phyloP scores from a whole-genome alignment of 2,888 invertebrate genomes.

The Eremobia ochroleuca region DNA sequence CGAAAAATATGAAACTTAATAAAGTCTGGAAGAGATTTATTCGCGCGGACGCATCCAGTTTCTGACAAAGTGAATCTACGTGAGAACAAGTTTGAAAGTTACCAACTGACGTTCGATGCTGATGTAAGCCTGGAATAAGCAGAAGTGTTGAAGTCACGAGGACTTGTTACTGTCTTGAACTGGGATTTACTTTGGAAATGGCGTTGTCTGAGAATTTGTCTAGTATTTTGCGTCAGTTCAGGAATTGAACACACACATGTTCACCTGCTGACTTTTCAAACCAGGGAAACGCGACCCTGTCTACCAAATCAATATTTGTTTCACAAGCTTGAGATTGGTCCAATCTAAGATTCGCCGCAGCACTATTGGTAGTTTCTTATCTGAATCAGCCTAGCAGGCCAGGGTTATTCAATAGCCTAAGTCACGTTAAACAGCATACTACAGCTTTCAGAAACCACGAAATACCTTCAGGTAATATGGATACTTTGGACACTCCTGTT shows the following conservation, averaged over 20 bases:
- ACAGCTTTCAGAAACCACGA: too few species aligned
- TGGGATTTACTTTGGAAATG: neutral
- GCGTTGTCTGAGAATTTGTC: neutral
- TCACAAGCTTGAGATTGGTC: neutral
- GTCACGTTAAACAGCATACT: too few species aligned
- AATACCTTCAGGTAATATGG: too few species aligned
- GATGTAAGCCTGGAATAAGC: constrained; percentile 1
- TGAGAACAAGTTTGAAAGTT: constrained; percentile 63
- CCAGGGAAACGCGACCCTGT: neutral
- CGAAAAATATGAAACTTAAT: constrained; percentile 72
- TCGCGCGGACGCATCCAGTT: constrained; percentile 64
- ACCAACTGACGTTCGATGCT: constrained; percentile 39
- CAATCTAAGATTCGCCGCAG: neutral
- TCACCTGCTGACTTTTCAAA: neutral
- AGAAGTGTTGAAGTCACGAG: neutral
- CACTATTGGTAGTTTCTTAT: too few species aligned
- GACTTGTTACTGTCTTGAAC: neutral
- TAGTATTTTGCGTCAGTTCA: neutral
- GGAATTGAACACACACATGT: too few species aligned
- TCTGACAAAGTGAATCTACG: constrained; percentile 65
- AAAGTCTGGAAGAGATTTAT: constrained; percentile 75
- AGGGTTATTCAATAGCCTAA: too few species aligned
- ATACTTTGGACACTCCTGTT: too few species aligned
- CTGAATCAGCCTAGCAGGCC: too few species aligned
- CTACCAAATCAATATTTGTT: neutral